phyloP scores from a whole-genome alignment of 2,113 vertebrate species.

The Tenebrosternarchus preto region DNA sequence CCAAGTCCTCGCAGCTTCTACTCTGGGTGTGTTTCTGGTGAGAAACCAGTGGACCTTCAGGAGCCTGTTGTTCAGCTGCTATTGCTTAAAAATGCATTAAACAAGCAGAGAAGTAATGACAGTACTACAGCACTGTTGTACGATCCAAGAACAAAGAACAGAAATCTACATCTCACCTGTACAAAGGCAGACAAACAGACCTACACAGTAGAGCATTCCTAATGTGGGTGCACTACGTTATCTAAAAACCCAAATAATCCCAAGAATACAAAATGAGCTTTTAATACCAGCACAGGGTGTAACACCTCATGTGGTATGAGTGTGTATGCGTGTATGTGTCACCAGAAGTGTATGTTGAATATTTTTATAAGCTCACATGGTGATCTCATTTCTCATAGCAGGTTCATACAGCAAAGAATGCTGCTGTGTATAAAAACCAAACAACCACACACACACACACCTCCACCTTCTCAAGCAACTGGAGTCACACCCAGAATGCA shows the following conservation, averaged over 20 bases:
- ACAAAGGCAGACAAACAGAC: no score
- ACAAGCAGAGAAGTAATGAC: background rate
- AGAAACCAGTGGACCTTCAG: background rate
- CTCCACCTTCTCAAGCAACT: no score
- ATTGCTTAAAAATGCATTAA: constrained; percentile 4
- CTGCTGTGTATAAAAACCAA: background rate
- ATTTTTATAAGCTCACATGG: constrained; percentile 21
- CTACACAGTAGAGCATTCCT: background rate
- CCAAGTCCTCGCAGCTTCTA: background rate
- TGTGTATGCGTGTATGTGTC: constrained; percentile 4
- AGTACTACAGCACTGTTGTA: constrained; percentile 2
- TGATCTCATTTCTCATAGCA: constrained; percentile 17
- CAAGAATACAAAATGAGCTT: background rate
- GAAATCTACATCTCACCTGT: no score
- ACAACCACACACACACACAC: background rate
- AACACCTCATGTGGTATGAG: background rate
- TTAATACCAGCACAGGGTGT: constrained; percentile 4
- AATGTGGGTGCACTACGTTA: background rate
- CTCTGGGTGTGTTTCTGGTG: background rate
- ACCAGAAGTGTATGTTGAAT: constrained; percentile 1
- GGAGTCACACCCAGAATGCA: background rate
- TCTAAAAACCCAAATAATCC: constrained; percentile 4
- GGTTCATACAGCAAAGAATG: background rate
- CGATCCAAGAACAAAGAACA: background rate
- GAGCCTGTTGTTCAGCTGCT: background rate